Conservation (phyloP, 2,797 vertebrate genomes). For the Poeciliopsis presidionis region DNA sequence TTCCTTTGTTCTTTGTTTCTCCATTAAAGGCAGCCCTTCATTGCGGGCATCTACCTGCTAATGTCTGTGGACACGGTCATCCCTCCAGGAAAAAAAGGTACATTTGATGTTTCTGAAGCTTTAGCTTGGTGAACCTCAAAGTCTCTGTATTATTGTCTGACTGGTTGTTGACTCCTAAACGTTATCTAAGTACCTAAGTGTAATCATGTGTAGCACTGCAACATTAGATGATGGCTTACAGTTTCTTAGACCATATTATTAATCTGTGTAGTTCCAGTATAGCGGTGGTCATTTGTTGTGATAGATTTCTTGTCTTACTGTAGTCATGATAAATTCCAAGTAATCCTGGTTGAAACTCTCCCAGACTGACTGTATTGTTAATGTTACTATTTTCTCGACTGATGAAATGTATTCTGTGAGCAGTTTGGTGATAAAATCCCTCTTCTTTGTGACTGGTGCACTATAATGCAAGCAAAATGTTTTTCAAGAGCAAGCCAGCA, state of each 20-base stretch:
- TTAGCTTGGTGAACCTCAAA: background rate
- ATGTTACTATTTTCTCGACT: too few relatives aligned
- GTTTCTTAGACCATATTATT: background rate
- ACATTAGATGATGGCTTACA: background rate
- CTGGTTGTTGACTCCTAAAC: background rate
- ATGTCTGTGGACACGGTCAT: slow-evolving; percentile 93
- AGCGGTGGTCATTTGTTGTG: too few relatives aligned
- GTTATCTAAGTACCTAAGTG: background rate
- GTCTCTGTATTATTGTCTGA: background rate
- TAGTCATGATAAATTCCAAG: too few relatives aligned
- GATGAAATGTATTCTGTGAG: too few relatives aligned
- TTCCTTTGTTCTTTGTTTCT: slow-evolving; percentile 17
- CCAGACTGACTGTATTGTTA: too few relatives aligned
- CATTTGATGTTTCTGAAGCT: slow-evolving; percentile 3
- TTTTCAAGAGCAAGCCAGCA: too few relatives aligned
- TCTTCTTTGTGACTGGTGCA: too few relatives aligned
- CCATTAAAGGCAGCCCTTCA: slow-evolving; percentile 89
- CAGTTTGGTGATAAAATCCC: too few relatives aligned
- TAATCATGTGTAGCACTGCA: background rate
- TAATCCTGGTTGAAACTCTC: too few relatives aligned
- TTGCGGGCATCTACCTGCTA: slow-evolving; percentile 96
- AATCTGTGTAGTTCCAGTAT: background rate
- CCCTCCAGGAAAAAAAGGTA: slow-evolving; percentile 90
- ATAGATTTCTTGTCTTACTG: too few relatives aligned
- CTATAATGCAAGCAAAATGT: too few relatives aligned